A percentile compares a stretch with the other conserved stretches of the same genome.
phyloP scores from a whole-genome alignment of 2,797 vertebrate species.

The Nasua narica region DNA sequence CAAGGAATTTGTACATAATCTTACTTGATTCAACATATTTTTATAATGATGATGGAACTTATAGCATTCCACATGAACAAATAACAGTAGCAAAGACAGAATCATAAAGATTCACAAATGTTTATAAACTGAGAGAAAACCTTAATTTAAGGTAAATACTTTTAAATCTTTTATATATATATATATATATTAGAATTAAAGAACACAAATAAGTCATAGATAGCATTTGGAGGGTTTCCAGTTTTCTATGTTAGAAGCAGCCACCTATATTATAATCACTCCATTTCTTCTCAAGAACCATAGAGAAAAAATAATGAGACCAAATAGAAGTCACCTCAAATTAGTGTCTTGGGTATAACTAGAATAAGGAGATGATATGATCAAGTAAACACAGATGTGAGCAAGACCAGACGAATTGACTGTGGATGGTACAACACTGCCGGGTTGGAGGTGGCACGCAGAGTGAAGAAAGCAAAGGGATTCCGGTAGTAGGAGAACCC shows the following conservation, averaged over 20 bases:
- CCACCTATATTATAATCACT: not conserved
- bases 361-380: not conserved
- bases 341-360: not conserved
- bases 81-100: not conserved
- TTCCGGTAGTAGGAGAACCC: not conserved
- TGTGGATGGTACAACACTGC: fast-evolving
- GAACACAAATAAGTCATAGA: not conserved
- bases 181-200: not conserved
- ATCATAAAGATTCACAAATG: not conserved
- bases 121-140: not conserved
- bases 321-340: not conserved
- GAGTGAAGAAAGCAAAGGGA: not conserved
- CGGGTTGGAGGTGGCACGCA: not conserved
- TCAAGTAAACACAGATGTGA: not conserved
- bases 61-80: not conserved
- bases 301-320: not conserved
- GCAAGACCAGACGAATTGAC: not conserved
- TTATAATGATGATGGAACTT: not conserved
- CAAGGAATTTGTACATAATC: not conserved
- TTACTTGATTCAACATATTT: not conserved
- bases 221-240: not conserved
- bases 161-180: not conserved
- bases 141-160: not conserved
- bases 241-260: not conserved
- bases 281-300: not conserved